Evolutionary conservation across 2,888 invertebrate genomes (phyloP).

Genomic region (Abrostola triplasia): DNA sequence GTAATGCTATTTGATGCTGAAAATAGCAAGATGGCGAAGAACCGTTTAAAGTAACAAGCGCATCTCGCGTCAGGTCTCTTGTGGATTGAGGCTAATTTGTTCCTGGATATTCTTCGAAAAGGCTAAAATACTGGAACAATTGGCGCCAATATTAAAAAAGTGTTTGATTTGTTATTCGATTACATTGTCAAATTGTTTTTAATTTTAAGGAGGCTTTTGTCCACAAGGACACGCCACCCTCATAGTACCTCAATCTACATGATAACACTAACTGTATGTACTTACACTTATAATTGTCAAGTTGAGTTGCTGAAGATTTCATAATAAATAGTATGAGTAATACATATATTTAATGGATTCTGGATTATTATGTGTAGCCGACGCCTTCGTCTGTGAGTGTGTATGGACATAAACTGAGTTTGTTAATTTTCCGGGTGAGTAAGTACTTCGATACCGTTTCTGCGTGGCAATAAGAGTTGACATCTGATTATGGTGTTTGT

Average conservation of each 20-base stretch:
- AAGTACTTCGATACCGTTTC: conserved; percentile 17
- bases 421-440: conserved; percentile 35
- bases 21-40: background rate
- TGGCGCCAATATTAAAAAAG: background rate
- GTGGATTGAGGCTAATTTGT: conserved; percentile 1
- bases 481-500: conserved; percentile 11
- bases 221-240: no score
- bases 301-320: no score
- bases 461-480: conserved; percentile 9
- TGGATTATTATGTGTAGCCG: no score
- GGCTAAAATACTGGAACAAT: background rate
- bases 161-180: no score
- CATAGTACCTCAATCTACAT: no score
- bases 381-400: background rate
- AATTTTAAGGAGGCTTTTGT: no score
- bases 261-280: no score
- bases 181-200: no score
- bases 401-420: conserved; percentile 25
- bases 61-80: background rate
- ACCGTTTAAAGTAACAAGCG: conserved; percentile 7
- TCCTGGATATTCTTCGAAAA: background rate
- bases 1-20: conserved; percentile 30
- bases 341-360: no score
- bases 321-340: no score
- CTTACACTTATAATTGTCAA: no score